Percentiles rank a stretch among this genome's conserved stretches.
phyloP scores from a whole-genome alignment of 1,140 invertebrate species.

The Sinonovacula constricta region DNA sequence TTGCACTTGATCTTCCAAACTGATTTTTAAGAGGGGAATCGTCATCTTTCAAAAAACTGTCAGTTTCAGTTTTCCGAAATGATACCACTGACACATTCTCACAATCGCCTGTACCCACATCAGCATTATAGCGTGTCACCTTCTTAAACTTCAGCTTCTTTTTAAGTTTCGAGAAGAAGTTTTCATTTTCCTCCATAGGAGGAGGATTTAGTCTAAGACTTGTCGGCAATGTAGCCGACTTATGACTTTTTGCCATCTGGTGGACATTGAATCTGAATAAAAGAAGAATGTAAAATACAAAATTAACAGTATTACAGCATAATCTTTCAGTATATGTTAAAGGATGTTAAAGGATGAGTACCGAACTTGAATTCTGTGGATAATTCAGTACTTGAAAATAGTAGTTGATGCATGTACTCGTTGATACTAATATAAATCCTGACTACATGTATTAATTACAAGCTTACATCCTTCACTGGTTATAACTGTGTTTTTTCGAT shows the following conservation, averaged over 20 bases:
- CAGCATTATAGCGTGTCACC: slow-evolving; percentile 32
- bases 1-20: background rate
- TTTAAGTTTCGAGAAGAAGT: slow-evolving; percentile 32
- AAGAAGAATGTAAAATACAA: no score
- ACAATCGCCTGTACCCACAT: slow-evolving; percentile 44
- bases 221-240: slow-evolving; percentile 35
- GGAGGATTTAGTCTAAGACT: slow-evolving; percentile 2
- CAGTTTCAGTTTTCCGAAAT: slow-evolving; percentile 40
- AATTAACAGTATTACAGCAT: no score
- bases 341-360: no score
- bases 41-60: background rate
- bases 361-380: no score
- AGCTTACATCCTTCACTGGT: no score
- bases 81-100: slow-evolving; percentile 31
- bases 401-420: no score
- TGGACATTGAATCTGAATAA: background rate
- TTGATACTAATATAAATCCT: no score
- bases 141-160: slow-evolving; percentile 45
- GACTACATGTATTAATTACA: no score
- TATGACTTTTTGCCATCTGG: slow-evolving; percentile 17
- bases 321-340: no score
- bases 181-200: slow-evolving; percentile 30
- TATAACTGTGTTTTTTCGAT: no score
- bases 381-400: no score
- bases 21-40: slow-evolving; percentile 16